Base-by-base conservation (phyloP, 2,888 invertebrate genomes). In the Lumbricus terrestris region DNA sequence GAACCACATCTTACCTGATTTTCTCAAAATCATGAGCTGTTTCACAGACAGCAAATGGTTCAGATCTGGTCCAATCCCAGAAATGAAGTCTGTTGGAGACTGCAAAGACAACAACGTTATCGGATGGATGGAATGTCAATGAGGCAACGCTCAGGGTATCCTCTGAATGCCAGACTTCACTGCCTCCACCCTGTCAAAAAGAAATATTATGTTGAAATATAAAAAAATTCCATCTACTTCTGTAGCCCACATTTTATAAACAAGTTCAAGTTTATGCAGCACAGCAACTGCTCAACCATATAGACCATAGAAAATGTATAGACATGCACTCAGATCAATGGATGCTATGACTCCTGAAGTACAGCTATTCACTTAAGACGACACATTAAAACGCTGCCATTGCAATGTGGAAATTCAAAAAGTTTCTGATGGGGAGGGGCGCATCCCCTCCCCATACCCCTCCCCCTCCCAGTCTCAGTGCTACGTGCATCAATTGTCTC, bases 31-130 rank as follows among this genome's bases (percentile, higher is more conserved):
- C 96, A 94, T 96, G 96, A 92, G 96, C 96, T n/a, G 97, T 97
- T 54, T 96, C 96, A 91, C 97, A 96, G 93, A 96, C 96, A 89
- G 97, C 96, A 94, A 97, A 97, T 16, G 95, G 95, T 0, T 97
- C 97, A 91, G 96, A 96, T 1, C 97, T 96, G 93, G 96, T 96
- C 97, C 98, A 98, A 94, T 98, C 97, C 98, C 98, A 98, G 95
- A 98, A 97, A 94, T 97, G 97, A 18, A 98, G 96, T 94, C 97
- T 97, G 95, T 97, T 97, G 94, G 96, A 96, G 0, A 97, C 97
- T 35, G 97, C 97, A 93, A 98, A 97, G n/a, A 97, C 97, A 89
- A 98, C 95, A 91, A 97, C 95, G 93, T 97, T 96, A 93, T 97
- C 97, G 37, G 96, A 96, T 0, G 98, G 98, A 95, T 98, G 98